Conservation (phyloP, 2,888 invertebrate species). For the Cenopis cana region DNA sequence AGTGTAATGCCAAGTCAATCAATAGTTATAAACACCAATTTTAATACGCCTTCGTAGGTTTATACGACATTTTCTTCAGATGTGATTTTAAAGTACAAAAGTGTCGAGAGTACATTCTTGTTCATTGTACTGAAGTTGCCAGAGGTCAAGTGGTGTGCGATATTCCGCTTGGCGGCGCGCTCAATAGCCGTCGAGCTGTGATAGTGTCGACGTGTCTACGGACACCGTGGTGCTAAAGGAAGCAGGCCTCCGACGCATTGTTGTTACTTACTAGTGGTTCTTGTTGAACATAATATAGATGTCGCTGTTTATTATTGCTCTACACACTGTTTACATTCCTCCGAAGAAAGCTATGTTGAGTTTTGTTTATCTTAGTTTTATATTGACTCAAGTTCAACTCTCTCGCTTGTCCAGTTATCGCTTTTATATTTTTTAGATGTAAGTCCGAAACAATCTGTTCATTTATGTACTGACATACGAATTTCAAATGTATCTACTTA, state of each 20-base stretch:
- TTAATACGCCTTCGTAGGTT: slow-evolving; percentile 47
- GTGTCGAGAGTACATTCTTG: slow-evolving; percentile 56
- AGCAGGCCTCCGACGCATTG: slow-evolving; percentile 73
- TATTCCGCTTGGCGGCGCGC: slow-evolving; percentile 19
- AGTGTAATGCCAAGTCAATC: slow-evolving; percentile 19
- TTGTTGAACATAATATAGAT: slow-evolving; percentile 73
- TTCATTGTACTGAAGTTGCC: slow-evolving; percentile 27
- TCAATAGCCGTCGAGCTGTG: slow-evolving; percentile 46
- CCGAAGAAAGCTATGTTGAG: slow-evolving; percentile 80
- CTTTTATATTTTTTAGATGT: slow-evolving; percentile 72
- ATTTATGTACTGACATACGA: slow-evolving; percentile 71
- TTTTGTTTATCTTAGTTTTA: slow-evolving; percentile 81
- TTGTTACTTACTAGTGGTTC: slow-evolving; percentile 78
- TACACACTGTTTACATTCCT: slow-evolving; percentile 83
- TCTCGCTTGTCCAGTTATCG: slow-evolving; percentile 74
- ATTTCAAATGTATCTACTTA: slow-evolving; percentile 75
- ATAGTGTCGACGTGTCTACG: slow-evolving; percentile 47
- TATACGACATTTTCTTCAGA: slow-evolving; percentile 61
- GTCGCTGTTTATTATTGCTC: slow-evolving; percentile 78
- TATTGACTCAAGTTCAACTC: slow-evolving; percentile 69
- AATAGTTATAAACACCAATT: slow-evolving; percentile 26
- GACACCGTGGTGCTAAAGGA: slow-evolving; percentile 77
- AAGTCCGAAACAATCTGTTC: slow-evolving; percentile 71
- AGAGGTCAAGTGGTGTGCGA: slow-evolving; percentile 25
- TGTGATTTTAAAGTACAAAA: slow-evolving; percentile 81